Base-by-base conservation (phyloP, 2,888 invertebrate species). In the Bhutanitis thaidina region DNA sequence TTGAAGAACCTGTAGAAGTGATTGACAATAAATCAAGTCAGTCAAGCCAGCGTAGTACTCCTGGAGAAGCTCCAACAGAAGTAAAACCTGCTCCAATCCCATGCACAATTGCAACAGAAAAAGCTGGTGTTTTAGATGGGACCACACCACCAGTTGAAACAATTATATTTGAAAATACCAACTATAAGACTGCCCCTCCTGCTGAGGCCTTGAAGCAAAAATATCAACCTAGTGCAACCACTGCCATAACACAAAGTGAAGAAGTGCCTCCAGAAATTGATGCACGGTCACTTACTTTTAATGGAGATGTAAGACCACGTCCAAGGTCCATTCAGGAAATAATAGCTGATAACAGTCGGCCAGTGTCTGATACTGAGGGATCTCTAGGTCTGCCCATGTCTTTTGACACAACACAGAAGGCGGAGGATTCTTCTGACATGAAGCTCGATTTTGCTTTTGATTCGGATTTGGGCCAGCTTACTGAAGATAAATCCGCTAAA, bases 401-500 rank as follows among this genome's bases (percentile, higher is more conserved):
- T 0, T 95, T 95, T 66, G 86, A 87, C 50, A 70, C 85, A 49
- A 73, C 80, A 51, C 87, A 88, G 58, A 92, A 93, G 62, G 84
- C 91, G 52, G 96, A 96, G 74, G 95, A 96, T 68, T 93, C 92
- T 16, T 93, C 94, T 20, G 97, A 97, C 69, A 96, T 97, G 92
- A 97, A 97, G 80, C 88, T 98, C 49, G 97, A 97, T 78, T 98
- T 98, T 76, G 93, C 94, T 13, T 97, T 97, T 77, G 96, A 97
- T 70, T 93, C 95, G 13, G 96, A 95, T 65, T 90, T 96, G 44
- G 92, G 92, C 12, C 94, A 93, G 73, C 87, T 95, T 38, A 93
- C 94, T 1, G 95, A 94, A 47, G 94, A 94, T 59, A 94, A 94
- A 71, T 81, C 87, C 7, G 77, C 90, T 32, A 89, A 93, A 55